Evolutionary conservation across 1,140 invertebrate genomes (phyloP), one percentile per base, ranked within the genome.

Genomic region (Whitmania pigra): DNA sequence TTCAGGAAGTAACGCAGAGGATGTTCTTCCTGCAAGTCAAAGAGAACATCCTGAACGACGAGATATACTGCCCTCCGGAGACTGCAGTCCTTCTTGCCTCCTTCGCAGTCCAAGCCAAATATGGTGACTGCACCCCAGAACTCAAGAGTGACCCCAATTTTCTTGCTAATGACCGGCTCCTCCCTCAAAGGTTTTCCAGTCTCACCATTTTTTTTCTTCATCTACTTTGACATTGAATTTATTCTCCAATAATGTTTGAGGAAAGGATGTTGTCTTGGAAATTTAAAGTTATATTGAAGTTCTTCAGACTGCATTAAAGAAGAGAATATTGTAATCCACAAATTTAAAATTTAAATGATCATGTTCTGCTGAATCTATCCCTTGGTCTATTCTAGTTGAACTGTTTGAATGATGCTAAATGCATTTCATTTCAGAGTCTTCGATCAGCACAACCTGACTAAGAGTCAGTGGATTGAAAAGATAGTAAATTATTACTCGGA

Each of bases 21-120:
- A 86, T 97, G 74, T 94, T 99, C 81, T 98, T 94, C 82, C 85
- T 98, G 54, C 95, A 99, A 88, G 94, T 99, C 0, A 98, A 98
- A 82, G 93, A 98, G 81, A 90, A 90, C 22, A 97, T 99, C 79
- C 85, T 99, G 31, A 92, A 89, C 67, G 96, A 96, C 76, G 94
- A 97, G 83, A 94, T 96, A 79, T 97, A 97, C 81, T 97, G 94
- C 83, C 94, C 94, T 74, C 92, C 94, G 22, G 94, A 98, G 85
- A 97, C 95, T 63, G 96, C 94, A 25, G 95, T 99, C 29, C 85
- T 99, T 66, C 83, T 99, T 67, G 94, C 94, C 31, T 98, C 94
- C 9, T 99, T 98, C 83, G 96, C 96, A 29, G 94, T 97, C 69
- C 96, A 99, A 83, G 94, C 94, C 53, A 89, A 96, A 87, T 95